A percentile compares a stretch with the other conserved stretches of the same genome.
These are phyloP conservation scores for Stegodyphus dumicola DNA, from an alignment of 1,140 invertebrate genomes.

Conservation along the genomic window DNA sequence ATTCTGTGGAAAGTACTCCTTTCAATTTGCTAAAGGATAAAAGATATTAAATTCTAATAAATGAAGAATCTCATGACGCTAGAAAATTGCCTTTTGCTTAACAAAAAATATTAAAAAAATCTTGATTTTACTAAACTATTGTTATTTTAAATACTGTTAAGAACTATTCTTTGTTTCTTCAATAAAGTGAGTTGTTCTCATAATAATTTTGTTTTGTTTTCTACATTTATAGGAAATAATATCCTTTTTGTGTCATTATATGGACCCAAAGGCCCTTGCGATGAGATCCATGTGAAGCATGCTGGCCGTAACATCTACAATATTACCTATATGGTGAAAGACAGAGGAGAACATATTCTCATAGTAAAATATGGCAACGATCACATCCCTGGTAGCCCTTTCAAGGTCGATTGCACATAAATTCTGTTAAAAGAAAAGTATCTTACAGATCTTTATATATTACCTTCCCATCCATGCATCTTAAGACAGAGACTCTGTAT, in stretches of 20 bases:
- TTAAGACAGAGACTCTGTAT: too few relatives aligned
- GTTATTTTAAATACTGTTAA: too few relatives aligned
- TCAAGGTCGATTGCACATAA: constrained; percentile 76
- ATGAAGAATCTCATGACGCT: too few relatives aligned
- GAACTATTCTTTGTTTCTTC: too few relatives aligned
- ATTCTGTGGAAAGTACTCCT: too few relatives aligned
- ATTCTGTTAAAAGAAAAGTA: not conserved
- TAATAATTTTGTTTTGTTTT: not conserved
- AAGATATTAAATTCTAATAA: too few relatives aligned
- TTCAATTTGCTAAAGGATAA: too few relatives aligned
- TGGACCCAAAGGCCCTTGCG: constrained; percentile 94
- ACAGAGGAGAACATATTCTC: constrained; percentile 92
- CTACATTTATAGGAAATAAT: constrained; percentile 76
- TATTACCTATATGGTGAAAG: constrained; percentile 76
- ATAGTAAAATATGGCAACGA: constrained; percentile 97
- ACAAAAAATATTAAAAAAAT: too few relatives aligned
- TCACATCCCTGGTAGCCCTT: constrained; percentile 95
- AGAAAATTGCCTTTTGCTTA: too few relatives aligned
- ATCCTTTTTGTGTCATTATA: constrained; percentile 94
- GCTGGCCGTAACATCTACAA: constrained; percentile 91
- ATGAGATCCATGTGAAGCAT: constrained; percentile 94
- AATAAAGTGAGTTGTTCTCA: too few relatives aligned
- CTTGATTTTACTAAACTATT: too few relatives aligned
- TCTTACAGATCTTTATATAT: not conserved
- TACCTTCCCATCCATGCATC: not conserved